Conservation (phyloP, 1,140 invertebrate species). For the Panulirus ornatus region DNA sequence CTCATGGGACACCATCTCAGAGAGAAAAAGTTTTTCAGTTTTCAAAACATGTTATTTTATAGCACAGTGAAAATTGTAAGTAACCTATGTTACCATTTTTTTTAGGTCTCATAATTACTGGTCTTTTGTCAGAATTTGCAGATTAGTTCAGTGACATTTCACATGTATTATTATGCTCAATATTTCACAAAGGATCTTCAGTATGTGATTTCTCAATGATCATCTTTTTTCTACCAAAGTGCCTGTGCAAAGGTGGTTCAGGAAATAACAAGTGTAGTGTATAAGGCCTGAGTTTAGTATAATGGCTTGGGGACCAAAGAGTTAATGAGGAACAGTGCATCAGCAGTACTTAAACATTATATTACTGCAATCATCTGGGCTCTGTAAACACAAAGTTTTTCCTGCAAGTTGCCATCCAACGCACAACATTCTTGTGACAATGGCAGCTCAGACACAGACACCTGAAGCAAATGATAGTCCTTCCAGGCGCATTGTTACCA, state of each 20-base stretch:
- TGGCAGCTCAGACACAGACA: slow-evolving; percentile 61
- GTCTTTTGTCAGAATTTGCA: no score
- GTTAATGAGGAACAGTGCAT: slow-evolving; percentile 31
- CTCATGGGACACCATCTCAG: no score
- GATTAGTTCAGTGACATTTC: no score
- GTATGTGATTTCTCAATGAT: no score
- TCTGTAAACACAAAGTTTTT: background rate
- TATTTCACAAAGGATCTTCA: no score
- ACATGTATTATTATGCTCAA: no score
- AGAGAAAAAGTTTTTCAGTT: no score
- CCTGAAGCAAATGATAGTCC: slow-evolving; percentile 44
- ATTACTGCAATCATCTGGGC: background rate
- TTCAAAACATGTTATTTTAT: no score
- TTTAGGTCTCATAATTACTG: no score
- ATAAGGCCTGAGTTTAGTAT: slow-evolving; percentile 2
- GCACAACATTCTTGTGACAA: background rate
- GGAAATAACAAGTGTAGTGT: slow-evolving; percentile 20
- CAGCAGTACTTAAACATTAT: background rate
- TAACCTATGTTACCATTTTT: no score
- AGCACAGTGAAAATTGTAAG: no score
- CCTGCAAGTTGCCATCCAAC: background rate
- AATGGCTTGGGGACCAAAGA: slow-evolving; percentile 41
- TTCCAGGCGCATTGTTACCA: slow-evolving; percentile 21
- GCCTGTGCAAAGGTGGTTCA: slow-evolving; percentile 45
- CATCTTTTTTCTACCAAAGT: slow-evolving; percentile 19